These are phyloP conservation scores for Phocides pigmalion DNA, from an alignment of 1,140 invertebrate species.

Conservation along the genomic window DNA sequence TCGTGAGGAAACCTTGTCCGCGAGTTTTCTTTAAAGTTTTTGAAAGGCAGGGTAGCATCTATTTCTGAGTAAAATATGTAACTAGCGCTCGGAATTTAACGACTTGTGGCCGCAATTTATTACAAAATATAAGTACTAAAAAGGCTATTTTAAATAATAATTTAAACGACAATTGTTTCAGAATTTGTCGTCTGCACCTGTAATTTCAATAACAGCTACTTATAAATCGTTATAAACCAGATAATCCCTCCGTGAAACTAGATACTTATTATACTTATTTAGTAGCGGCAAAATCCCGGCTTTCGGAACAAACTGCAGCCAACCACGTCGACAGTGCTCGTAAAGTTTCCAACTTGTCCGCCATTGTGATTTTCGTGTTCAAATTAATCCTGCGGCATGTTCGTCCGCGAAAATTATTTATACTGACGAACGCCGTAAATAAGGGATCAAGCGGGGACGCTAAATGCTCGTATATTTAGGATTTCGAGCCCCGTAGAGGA, in stretches of 20 bases:
- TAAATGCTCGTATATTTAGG: constrained; percentile 72
- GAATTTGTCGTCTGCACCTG: too few species aligned
- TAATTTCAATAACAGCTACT: too few species aligned
- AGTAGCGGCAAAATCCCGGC: constrained; percentile 44
- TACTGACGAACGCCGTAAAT: constrained; percentile 64
- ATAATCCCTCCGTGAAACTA: constrained; percentile 13
- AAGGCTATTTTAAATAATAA: too few species aligned
- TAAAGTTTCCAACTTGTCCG: constrained; percentile 52
- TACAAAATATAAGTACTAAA: too few species aligned
- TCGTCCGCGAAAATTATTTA: constrained; percentile 67
- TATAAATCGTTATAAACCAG: background rate
- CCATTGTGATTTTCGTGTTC: constrained; percentile 68
- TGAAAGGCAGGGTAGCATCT: too few species aligned
- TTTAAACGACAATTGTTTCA: too few species aligned
- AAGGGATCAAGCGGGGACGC: constrained; percentile 65
- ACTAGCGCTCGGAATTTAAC: too few species aligned
- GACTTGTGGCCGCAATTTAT: too few species aligned
- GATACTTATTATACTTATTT: constrained; percentile 28
- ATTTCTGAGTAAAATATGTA: too few species aligned
- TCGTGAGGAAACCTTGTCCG: too few species aligned
- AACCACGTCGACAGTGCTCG: constrained; percentile 35
- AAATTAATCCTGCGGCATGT: constrained; percentile 72
- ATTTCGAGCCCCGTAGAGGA: constrained; percentile 52
- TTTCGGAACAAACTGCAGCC: constrained; percentile 50
- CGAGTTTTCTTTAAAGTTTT: too few species aligned